Conservation (phyloP, 2,113 vertebrate genomes). For the Callaeas wilsoni region DNA sequence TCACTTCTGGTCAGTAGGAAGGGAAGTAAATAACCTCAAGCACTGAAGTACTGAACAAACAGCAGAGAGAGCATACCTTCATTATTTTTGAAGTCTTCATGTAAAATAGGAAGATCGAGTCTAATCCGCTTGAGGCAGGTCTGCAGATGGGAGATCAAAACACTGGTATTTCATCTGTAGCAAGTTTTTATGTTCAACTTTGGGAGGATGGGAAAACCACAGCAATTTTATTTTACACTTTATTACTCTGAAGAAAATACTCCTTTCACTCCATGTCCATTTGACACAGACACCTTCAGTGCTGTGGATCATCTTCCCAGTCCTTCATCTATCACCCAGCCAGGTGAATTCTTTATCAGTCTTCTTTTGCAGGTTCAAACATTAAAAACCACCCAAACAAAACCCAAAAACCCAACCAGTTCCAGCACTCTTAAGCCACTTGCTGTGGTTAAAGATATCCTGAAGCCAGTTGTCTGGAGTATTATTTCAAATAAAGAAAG, state of each 20-base stretch:
- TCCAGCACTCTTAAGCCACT: neutral
- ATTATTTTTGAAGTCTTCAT: conserved; percentile 81
- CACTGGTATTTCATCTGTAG: neutral
- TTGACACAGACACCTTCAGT: neutral
- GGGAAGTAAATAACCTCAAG: neutral
- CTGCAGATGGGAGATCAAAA: conserved; percentile 63
- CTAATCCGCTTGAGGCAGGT: conserved; percentile 94
- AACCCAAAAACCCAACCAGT: neutral
- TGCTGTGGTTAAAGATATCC: neutral
- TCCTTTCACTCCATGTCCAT: neutral
- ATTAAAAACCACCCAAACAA: neutral
- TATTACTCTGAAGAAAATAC: neutral
- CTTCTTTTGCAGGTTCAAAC: neutral
- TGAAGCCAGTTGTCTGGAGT: neutral
- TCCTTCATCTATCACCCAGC: neutral
- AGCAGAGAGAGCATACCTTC: conserved; percentile 55
- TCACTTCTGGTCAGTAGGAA: neutral
- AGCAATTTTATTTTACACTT: neutral
- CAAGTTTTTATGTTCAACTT: neutral
- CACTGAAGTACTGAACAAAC: neutral
- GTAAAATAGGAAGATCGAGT: conserved; percentile 88
- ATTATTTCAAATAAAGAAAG: neutral
- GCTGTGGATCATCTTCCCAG: neutral
- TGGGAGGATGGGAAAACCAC: neutral
- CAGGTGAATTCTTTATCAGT: neutral